These are phyloP conservation scores for Lycia hirtaria DNA, from an alignment of 2,888 invertebrate genomes.

Conservation along the genomic window DNA sequence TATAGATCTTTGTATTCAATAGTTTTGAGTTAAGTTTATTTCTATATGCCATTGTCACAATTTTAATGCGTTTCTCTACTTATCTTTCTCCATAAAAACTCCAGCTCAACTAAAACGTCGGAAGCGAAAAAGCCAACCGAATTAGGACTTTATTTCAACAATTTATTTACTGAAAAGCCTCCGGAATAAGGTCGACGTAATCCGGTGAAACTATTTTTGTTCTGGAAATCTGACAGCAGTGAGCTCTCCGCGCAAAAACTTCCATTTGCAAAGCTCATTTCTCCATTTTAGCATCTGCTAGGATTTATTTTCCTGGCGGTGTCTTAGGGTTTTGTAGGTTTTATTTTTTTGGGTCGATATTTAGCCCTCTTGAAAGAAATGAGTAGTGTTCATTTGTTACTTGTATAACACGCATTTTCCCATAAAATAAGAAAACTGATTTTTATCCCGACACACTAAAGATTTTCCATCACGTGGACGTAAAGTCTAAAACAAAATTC, in stretches of 20 bases:
- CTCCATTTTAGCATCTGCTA: slow-evolving; percentile 19
- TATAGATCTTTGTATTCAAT: too few species aligned
- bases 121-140: slow-evolving; percentile 9
- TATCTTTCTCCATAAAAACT: not conserved
- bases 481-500: too few species aligned
- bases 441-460: too few species aligned
- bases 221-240: slow-evolving; percentile 35
- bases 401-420: too few species aligned
- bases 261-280: slow-evolving; percentile 25
- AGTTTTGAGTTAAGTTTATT: not conserved
- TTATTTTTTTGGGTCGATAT: too few species aligned
- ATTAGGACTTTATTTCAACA: slow-evolving; percentile 37
- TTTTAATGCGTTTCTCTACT: not conserved
- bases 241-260: slow-evolving; percentile 32
- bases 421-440: too few species aligned
- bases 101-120: not conserved
- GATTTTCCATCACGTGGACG: too few species aligned
- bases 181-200: slow-evolving; percentile 42
- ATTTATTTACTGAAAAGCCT: slow-evolving; percentile 36
- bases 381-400: too few species aligned
- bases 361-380: too few species aligned
- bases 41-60: not conserved
- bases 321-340: too few species aligned
- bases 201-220: slow-evolving; percentile 47
- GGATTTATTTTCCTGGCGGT: slow-evolving; percentile 22